These are phyloP conservation scores for Drosophila sulfurigaster DNA, from an alignment of 1,140 invertebrate genomes.

Conservation along the genomic window DNA sequence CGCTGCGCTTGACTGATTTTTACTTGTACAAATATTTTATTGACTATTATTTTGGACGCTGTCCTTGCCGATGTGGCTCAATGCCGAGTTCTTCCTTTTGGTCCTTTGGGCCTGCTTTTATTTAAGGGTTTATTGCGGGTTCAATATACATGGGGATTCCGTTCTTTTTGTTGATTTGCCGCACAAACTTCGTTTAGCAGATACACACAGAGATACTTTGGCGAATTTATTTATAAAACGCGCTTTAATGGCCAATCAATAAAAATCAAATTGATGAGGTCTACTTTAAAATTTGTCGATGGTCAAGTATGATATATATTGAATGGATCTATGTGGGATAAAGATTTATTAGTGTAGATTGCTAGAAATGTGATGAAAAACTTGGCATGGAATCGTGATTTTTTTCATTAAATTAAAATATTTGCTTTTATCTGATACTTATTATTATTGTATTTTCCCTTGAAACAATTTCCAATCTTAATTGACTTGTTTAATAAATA, in stretches of 20 bases:
- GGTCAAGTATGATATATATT: not conserved
- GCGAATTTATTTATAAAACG: conserved; percentile 3
- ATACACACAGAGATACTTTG: not conserved
- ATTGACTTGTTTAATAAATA: too few relatives aligned
- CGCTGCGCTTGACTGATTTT: conserved; percentile 68
- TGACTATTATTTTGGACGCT: conserved; percentile 71
- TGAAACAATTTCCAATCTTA: too few relatives aligned
- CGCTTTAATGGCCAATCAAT: conserved; percentile 1
- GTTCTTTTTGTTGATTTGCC: conserved; percentile 2
- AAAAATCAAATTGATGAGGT: not conserved
- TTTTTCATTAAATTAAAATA: too few relatives aligned
- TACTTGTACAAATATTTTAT: conserved; percentile 80
- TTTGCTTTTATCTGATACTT: too few relatives aligned
- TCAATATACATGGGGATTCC: not conserved
- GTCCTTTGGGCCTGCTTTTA: conserved; percentile 22
- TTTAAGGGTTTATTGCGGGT: conserved; percentile 14
- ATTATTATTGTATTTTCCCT: too few relatives aligned
- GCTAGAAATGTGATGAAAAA: too few relatives aligned
- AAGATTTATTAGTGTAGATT: too few relatives aligned
- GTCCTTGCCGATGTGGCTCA: conserved; percentile 39
- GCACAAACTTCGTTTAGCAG: conserved; percentile 8
- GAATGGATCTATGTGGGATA: not conserved
- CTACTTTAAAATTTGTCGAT: not conserved
- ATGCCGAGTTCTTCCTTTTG: not conserved
- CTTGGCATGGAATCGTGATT: too few relatives aligned